phyloP scores from a whole-genome alignment of 2,888 invertebrate species.

The Cerceris rybyensis region DNA sequence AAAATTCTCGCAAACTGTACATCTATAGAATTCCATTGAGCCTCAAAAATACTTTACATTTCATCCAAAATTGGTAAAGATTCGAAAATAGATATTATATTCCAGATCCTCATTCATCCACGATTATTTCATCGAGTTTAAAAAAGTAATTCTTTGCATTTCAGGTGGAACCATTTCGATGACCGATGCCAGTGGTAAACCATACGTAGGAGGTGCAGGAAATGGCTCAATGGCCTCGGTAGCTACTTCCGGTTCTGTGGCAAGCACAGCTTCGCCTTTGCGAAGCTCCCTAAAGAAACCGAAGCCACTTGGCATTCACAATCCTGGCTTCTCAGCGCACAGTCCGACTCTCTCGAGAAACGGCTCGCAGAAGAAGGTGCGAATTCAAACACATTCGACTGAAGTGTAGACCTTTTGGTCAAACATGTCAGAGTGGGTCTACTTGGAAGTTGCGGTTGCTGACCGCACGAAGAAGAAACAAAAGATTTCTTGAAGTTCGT shows the following conservation, averaged over 20 bases:
- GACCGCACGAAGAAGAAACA: background rate
- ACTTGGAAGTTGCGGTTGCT: background rate
- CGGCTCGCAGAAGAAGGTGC: slow-evolving; percentile 94
- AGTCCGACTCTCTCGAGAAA: slow-evolving; percentile 92
- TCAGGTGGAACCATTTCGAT: slow-evolving; percentile 88
- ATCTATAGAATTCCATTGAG: too few species aligned
- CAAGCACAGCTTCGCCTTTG: slow-evolving; percentile 85
- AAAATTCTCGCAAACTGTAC: too few species aligned
- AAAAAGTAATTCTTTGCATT: slow-evolving; percentile 41
- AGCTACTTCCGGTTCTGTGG: slow-evolving; percentile 79
- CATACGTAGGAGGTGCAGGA: slow-evolving; percentile 86
- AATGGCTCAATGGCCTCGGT: slow-evolving; percentile 83
- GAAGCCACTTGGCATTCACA: slow-evolving; percentile 91
- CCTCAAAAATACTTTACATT: too few species aligned
- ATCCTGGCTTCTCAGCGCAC: slow-evolving; percentile 92
- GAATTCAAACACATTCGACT: slow-evolving; percentile 95
- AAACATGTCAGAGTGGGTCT: background rate
- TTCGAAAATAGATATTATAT: too few species aligned
- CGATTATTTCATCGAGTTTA: too few species aligned
- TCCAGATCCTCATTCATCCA: too few species aligned
- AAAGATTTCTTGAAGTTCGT: background rate
- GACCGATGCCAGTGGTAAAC: slow-evolving; percentile 94
- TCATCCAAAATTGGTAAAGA: too few species aligned
- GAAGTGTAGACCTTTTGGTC: slow-evolving; percentile 86
- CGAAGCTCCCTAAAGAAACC: slow-evolving; percentile 93